Evolutionary conservation across 2,888 invertebrate species (phyloP).

Genomic region (Cabera pusaria): DNA sequence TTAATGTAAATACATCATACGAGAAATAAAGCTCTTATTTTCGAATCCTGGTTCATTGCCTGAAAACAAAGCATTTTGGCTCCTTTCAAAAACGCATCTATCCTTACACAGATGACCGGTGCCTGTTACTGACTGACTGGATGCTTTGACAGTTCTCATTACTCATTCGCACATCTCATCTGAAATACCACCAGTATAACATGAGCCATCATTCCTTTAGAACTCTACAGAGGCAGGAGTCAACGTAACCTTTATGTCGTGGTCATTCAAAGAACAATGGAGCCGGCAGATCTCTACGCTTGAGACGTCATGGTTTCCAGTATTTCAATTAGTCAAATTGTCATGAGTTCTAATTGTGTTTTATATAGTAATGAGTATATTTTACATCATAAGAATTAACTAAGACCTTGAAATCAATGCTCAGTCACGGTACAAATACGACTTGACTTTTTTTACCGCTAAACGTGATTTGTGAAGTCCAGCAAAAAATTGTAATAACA

Average conservation of each 20-base stretch:
- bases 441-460: slow-evolving; percentile 11
- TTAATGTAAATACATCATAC: too few relatives aligned
- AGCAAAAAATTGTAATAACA: slow-evolving; percentile 53
- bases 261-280: slow-evolving; percentile 41
- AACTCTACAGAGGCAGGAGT: slow-evolving; percentile 26
- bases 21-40: too few relatives aligned
- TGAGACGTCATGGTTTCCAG: slow-evolving; percentile 23
- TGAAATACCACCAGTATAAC: slow-evolving; percentile 29
- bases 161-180: slow-evolving; percentile 41
- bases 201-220: slow-evolving; percentile 22
- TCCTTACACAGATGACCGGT: slow-evolving; percentile 1
- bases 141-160: slow-evolving; percentile 39
- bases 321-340: slow-evolving; percentile 30
- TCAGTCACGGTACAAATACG: background rate
- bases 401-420: slow-evolving; percentile 19
- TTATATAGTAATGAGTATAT: slow-evolving; percentile 1
- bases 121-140: slow-evolving; percentile 22
- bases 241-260: slow-evolving; percentile 39
- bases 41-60: too few relatives aligned
- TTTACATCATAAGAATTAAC: too few relatives aligned
- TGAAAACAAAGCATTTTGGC: background rate
- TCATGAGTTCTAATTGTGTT: slow-evolving; percentile 18
- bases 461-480: slow-evolving; percentile 39
- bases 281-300: slow-evolving; percentile 24
- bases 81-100: background rate